Evolutionary conservation across 2,113 vertebrate species (phyloP).

Genomic region (Terrapene triunguis): DNA sequence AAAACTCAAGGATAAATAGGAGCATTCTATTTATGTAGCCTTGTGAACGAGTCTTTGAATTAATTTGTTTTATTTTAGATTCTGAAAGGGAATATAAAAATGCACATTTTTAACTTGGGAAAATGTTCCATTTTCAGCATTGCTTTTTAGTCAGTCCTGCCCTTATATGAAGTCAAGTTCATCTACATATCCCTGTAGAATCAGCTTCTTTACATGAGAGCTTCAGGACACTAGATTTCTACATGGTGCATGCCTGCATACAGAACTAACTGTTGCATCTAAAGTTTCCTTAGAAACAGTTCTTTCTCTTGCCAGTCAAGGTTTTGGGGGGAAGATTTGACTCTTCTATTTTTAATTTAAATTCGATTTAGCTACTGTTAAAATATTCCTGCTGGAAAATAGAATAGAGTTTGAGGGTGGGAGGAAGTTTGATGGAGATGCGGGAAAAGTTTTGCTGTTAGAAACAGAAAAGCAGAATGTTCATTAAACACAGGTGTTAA

Average conservation of each 20-base stretch:
- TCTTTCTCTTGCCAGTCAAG: accelerated
- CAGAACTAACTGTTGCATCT: neutral
- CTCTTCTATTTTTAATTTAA: neutral
- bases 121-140: neutral
- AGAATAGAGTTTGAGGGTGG: neutral
- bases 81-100: neutral
- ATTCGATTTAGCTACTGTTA: accelerated
- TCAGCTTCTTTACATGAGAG: neutral
- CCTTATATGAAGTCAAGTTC: accelerated
- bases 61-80: neutral
- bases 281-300: neutral
- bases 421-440: neutral
- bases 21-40: neutral
- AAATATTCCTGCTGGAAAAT: neutral
- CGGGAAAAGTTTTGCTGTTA: neutral
- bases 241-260: neutral
- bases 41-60: neutral
- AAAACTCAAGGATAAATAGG: neutral
- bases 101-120: neutral
- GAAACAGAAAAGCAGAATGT: neutral
- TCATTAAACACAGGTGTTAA: neutral
- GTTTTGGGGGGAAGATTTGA: accelerated
- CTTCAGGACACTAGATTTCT: accelerated
- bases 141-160: neutral
- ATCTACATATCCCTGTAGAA: neutral